Percentiles rank a stretch among this genome's conserved stretches.
Evolutionary conservation across 1,140 invertebrate genomes (phyloP).

Genomic region (Eueides isabella): DNA sequence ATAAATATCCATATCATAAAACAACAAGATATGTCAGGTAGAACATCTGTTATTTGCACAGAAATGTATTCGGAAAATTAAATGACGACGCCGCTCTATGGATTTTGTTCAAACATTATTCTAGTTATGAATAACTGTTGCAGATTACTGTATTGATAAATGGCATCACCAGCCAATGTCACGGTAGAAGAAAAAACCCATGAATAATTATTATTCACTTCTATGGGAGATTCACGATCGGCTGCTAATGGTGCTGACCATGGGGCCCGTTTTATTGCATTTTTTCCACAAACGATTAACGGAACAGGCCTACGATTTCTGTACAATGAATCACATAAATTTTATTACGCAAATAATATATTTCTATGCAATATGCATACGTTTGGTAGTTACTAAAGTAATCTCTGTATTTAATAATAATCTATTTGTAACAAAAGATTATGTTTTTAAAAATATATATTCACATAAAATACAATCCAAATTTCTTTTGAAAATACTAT

Average conservation of each 20-base stretch:
- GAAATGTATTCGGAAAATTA: constrained; percentile 31
- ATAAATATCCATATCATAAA: constrained; percentile 53
- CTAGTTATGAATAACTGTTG: constrained; percentile 73
- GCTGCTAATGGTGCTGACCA: constrained; percentile 71
- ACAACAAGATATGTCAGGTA: constrained; percentile 46
- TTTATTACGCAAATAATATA: constrained; percentile 64
- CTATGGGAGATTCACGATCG: constrained; percentile 70
- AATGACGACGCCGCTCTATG: constrained; percentile 10
- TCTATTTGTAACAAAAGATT: too few relatives aligned
- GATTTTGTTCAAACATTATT: constrained; percentile 39
- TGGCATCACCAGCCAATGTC: constrained; percentile 62
- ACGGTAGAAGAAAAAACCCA: constrained; percentile 58
- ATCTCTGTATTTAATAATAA: neutral
- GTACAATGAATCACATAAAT: constrained; percentile 74
- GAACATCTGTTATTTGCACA: constrained; percentile 53
- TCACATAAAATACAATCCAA: too few relatives aligned
- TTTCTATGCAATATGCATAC: constrained; percentile 55
- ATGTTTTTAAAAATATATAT: too few relatives aligned
- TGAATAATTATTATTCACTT: constrained; percentile 74
- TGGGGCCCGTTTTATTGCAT: constrained; percentile 72
- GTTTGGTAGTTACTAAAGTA: constrained; percentile 13
- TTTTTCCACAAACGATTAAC: constrained; percentile 75
- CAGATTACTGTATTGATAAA: constrained; percentile 78
- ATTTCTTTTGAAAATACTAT: too few relatives aligned
- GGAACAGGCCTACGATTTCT: constrained; percentile 70